phyloP scores from a whole-genome alignment of 2,797 vertebrate species.

The Sebastes umbrosus region DNA sequence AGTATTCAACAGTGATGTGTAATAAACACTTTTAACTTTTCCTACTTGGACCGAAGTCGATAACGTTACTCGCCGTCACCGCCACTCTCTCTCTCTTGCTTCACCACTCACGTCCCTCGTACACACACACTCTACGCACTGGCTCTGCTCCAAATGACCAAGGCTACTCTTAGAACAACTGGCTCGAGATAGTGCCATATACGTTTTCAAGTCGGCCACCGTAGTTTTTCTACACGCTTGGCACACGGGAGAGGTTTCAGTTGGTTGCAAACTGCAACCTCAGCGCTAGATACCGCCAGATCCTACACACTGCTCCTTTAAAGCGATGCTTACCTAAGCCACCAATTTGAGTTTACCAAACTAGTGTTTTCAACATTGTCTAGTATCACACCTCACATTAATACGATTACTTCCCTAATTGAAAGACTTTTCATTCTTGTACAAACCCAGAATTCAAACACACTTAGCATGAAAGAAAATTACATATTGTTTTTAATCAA shows the following conservation, averaged over 20 bases:
- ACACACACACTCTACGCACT: background rate
- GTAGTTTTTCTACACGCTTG: too few relatives aligned
- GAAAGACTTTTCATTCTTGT: background rate
- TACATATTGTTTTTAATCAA: background rate
- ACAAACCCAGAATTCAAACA: background rate
- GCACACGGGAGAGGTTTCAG: too few relatives aligned
- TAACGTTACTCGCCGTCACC: too few relatives aligned
- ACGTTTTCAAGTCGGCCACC: too few relatives aligned
- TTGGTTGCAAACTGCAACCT: too few relatives aligned
- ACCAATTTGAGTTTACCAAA: background rate
- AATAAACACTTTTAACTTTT: too few relatives aligned
- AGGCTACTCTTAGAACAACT: too few relatives aligned
- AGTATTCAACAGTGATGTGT: too few relatives aligned
- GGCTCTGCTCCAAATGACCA: too few relatives aligned
- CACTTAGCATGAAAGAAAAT: background rate
- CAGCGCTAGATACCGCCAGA: too few relatives aligned
- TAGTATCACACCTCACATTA: background rate
- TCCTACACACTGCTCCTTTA: background rate
- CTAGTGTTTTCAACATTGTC: background rate
- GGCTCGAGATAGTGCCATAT: fast-evolving
- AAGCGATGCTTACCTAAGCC: background rate
- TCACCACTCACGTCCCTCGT: background rate
- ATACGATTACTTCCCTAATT: background rate
- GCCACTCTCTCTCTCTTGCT: too few relatives aligned
- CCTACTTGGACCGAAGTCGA: fast-evolving